Percentiles rank a stretch among this genome's conserved stretches.
Evolutionary conservation across 2,113 vertebrate species (phyloP).

Genomic region (Myrmecophaga tridactyla): DNA sequence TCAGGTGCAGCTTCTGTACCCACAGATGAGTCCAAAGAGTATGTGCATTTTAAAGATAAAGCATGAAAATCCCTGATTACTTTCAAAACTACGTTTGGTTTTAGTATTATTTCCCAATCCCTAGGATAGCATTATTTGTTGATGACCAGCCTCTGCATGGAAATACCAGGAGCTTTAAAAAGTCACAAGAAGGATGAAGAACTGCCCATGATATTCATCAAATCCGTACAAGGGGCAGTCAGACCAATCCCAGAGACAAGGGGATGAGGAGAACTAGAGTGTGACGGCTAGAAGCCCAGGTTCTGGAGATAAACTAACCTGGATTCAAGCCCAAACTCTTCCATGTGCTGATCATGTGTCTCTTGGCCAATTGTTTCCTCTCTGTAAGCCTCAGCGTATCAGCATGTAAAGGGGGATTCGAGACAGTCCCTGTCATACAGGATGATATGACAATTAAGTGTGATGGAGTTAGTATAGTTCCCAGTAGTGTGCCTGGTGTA

Average conservation of each 20-base stretch:
- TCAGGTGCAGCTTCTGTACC: neutral
- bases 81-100: neutral
- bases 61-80: accelerated
- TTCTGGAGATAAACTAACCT: neutral
- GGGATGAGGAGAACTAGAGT: neutral
- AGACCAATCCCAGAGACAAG: neutral
- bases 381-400: neutral
- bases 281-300: too few species aligned
- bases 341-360: neutral
- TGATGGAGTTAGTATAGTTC: neutral
- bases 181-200: too few species aligned
- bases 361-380: neutral
- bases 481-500: too few species aligned
- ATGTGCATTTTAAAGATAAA: neutral
- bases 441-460: neutral
- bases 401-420: too few species aligned
- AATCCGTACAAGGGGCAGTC: neutral
- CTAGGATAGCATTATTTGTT: accelerated
- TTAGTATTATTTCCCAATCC: neutral
- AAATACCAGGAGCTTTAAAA: neutral
- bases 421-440: neutral
- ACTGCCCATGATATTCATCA: too few species aligned
- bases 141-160: neutral
- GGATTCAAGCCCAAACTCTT: neutral
- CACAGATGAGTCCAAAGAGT: neutral